These are phyloP conservation scores for Hoplodrina blanda DNA, from an alignment of 2,888 invertebrate species.

Conservation along the genomic window DNA sequence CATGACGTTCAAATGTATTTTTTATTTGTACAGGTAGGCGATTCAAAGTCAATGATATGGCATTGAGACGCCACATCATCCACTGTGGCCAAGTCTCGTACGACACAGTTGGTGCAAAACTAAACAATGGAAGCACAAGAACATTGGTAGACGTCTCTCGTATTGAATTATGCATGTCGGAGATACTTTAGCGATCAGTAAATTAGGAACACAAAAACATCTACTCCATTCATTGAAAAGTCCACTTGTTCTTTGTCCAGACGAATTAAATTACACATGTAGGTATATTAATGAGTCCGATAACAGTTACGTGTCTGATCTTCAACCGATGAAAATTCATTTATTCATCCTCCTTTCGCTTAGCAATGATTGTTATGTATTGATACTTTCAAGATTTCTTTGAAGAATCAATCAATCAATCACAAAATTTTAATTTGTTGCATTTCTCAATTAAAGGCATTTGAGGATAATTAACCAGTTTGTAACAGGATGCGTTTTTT, in stretches of 20 bases:
- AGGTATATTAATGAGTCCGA: constrained; percentile 66
- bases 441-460: constrained; percentile 7
- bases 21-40: constrained; percentile 33
- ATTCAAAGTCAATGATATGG: constrained; percentile 60
- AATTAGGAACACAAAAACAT: constrained; percentile 84
- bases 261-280: constrained; percentile 67
- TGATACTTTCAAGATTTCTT: constrained; percentile 25
- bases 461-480: constrained; percentile 6
- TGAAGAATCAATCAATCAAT: constrained; percentile 47
- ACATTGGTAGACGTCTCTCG: constrained; percentile 78
- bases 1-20: constrained; percentile 36
- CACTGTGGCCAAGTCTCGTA: constrained; percentile 62
- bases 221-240: constrained; percentile 74
- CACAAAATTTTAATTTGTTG: constrained; percentile 12
- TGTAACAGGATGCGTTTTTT: constrained; percentile 15
- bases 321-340: constrained; percentile 68
- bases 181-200: constrained; percentile 80
- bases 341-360: constrained; percentile 58
- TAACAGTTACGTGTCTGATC: constrained; percentile 70
- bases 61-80: constrained; percentile 63
- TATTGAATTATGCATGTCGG: constrained; percentile 88
- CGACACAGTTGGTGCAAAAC: constrained; percentile 71
- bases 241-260: constrained; percentile 75
- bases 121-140: constrained; percentile 82
- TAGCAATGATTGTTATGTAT: constrained; percentile 37